These are phyloP conservation scores for Drosophila erecta DNA, from an alignment of 1,140 invertebrate genomes.

Conservation along the genomic window DNA sequence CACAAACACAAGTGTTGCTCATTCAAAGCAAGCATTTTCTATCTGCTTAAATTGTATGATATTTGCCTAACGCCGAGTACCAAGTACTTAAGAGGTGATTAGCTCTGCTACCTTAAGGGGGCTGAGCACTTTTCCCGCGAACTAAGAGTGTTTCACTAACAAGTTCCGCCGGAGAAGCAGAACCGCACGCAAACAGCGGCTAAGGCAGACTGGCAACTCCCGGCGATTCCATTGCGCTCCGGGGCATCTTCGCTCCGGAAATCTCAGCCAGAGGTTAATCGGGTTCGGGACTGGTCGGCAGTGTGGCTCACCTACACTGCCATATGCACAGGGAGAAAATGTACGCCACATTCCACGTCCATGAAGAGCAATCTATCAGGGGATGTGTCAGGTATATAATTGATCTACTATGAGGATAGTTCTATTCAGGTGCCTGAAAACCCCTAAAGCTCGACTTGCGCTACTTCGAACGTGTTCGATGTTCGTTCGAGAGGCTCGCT, in stretches of 20 bases:
- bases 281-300: slow-evolving; percentile 20
- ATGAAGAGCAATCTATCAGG: too few relatives aligned
- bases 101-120: slow-evolving; percentile 46
- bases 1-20: slow-evolving; percentile 58
- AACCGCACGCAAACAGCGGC: slow-evolving; percentile 65
- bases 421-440: not conserved
- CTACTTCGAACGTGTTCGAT: slow-evolving; percentile 66
- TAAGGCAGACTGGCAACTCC: slow-evolving; percentile 61
- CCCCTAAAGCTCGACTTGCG: slow-evolving; percentile 37
- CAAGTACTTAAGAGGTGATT: slow-evolving; percentile 34
- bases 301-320: slow-evolving; percentile 35
- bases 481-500: slow-evolving; percentile 65
- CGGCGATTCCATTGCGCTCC: slow-evolving; percentile 30
- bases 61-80: slow-evolving; percentile 41
- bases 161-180: slow-evolving; percentile 21
- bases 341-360: too few relatives aligned
- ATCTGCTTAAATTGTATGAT: slow-evolving; percentile 32
- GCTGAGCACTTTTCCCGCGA: slow-evolving; percentile 21
- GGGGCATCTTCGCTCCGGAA: slow-evolving; percentile 71
- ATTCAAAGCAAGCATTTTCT: slow-evolving; percentile 39
- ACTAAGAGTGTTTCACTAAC: slow-evolving; percentile 12
- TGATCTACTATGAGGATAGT: too few relatives aligned
- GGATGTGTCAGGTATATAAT: too few relatives aligned
- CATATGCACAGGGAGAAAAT: slow-evolving; percentile 1
- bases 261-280: slow-evolving; percentile 51